Conservation (phyloP, 2,797 vertebrate genomes). For the Crocidura indochinensis region DNA sequence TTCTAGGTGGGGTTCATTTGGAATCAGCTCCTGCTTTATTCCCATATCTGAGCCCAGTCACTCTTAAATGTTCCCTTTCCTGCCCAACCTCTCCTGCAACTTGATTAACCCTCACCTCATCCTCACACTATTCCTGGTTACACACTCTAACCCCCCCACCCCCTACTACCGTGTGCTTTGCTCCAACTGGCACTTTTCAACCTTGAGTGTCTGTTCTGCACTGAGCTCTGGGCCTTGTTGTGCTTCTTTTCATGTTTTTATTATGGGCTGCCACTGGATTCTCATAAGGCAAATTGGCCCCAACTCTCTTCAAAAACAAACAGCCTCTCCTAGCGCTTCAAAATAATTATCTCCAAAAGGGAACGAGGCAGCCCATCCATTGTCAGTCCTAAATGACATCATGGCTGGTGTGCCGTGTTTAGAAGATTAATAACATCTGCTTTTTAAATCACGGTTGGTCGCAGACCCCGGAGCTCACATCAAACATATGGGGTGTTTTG, state of each 20-base stretch:
- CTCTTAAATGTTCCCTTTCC: neutral
- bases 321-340: conserved; percentile 39
- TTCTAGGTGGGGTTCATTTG: neutral
- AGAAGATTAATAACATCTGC: conserved; percentile 91
- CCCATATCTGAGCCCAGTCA: rapidly evolving
- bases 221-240: neutral
- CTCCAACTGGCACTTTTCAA: rapidly evolving
- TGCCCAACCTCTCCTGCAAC: rapidly evolving
- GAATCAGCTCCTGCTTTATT: neutral
- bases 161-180: neutral
- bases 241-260: neutral
- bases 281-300: conserved; percentile 19
- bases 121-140: rapidly evolving
- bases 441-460: conserved; percentile 88
- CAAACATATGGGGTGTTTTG: conserved; percentile 86
- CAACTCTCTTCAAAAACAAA: conserved; percentile 50
- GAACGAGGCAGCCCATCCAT: conserved; percentile 77
- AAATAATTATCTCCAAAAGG: conserved; percentile 79
- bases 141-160: rapidly evolving
- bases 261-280: neutral
- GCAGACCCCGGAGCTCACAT: conserved; percentile 87
- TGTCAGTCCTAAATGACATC: conserved; percentile 88
- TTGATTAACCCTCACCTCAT: rapidly evolving
- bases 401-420: conserved; percentile 86
- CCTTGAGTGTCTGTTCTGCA: rapidly evolving